Base-by-base conservation (phyloP, 2,888 invertebrate genomes). In the Agriotes lineatus region DNA sequence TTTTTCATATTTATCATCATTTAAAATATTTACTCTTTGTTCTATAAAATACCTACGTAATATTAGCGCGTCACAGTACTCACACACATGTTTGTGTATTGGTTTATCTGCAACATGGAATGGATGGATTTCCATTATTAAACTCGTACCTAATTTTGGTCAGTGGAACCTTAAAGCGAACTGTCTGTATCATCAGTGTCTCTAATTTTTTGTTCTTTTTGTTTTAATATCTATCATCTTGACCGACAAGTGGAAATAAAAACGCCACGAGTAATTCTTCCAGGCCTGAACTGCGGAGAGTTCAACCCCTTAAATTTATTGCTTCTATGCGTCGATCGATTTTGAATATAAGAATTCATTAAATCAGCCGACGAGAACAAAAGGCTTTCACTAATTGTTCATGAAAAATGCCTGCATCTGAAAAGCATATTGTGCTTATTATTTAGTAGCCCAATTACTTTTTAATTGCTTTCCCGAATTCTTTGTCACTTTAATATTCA, bases 371-470 rank as follows among this genome's bases (percentile, higher is more conserved):
- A 42, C 50, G 63, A 44, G 63, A 67, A 68, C 62, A 58, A 65
- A 64, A 60, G 60, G 42, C 52, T 56, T 52, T 56, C 42, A 25
- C 54, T 64, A 64, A 64, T 69, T 64, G 64, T 69, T 65, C 64
- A 35, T 48, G 64, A 69, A 69, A 69, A 69, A 69, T 69, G 69
- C 64, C 64, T 69, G 69, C 64, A 64, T 69, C 65, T 64, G 69
- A 69, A 65, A 69, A 65, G 59, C 69, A 71, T 68, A 68, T 69
- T 69, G 67, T 70, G 71, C 74, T 74, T 72, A 74, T 72, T 74
- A 72, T 71, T 70, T 72, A 69, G 68, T 71, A 66, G 71, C 60
- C 60, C 72, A 71, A 74, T 72, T 74, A 72, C 72, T 72, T 74
- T 74, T 74, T 74, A 74, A 74, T 74, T 74, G 72, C 70, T 71